These are phyloP conservation scores for Solen grandis DNA, from an alignment of 1,140 invertebrate species.

Conservation along the genomic window DNA sequence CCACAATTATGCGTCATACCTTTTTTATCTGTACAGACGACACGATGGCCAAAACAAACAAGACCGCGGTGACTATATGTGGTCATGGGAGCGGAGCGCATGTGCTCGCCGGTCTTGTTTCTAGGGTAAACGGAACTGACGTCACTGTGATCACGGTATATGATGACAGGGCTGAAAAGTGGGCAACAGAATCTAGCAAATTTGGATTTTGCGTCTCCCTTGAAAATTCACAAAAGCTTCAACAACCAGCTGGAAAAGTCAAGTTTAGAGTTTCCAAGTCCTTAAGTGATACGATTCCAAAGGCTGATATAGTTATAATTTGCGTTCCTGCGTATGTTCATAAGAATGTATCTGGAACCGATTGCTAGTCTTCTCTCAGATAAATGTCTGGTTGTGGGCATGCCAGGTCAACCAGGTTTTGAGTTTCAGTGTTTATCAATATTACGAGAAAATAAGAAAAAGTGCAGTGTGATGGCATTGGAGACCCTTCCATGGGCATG, in stretches of 20 bases:
- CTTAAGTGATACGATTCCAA: conserved; percentile 33
- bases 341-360: conserved; percentile 62
- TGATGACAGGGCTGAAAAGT: conserved; percentile 67
- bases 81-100: conserved; percentile 70
- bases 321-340: too few relatives aligned
- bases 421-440: conserved; percentile 54
- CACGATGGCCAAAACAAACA: too few relatives aligned
- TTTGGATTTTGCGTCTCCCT: too few relatives aligned
- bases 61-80: too few relatives aligned
- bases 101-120: conserved; percentile 61
- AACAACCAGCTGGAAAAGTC: background rate
- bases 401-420: too few relatives aligned
- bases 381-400: too few relatives aligned
- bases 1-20: too few relatives aligned
- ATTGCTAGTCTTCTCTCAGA: conserved; percentile 69
- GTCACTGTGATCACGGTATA: conserved; percentile 62
- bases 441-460: conserved; percentile 26
- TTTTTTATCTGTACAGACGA: too few relatives aligned
- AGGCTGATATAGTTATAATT: conserved; percentile 58
- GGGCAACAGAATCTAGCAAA: too few relatives aligned
- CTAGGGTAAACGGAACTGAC: too few relatives aligned
- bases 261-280: conserved; percentile 59
- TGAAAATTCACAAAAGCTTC: conserved; percentile 21
- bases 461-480: conserved; percentile 59
- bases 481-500: too few relatives aligned